A percentile compares a stretch with the other conserved stretches of the same genome.
Evolutionary conservation across 92 coral and sea anemone genomes (phyloP).

Genomic region (Muricea muricata): DNA sequence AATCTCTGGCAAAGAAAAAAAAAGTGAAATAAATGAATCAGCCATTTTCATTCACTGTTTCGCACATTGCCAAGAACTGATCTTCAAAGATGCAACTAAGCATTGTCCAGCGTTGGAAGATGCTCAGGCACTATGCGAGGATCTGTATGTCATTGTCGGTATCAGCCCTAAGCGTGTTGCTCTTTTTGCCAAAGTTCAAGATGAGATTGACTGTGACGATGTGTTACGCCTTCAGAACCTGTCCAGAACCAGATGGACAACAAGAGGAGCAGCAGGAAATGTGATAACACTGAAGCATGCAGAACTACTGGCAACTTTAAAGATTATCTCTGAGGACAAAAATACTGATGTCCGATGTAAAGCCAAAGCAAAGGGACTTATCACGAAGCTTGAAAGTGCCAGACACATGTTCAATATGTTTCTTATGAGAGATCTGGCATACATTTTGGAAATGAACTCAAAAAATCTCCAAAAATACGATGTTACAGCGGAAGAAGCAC

Average conservation of each 20-base stretch:
- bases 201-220: slow-evolving; percentile 1
- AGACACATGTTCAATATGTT: slow-evolving; percentile 20
- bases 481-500: slow-evolving; percentile 28
- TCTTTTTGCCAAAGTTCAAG: slow-evolving; percentile 7
- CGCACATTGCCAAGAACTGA: slow-evolving; percentile 36
- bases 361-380: slow-evolving; percentile 26
- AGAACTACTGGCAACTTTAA: background rate
- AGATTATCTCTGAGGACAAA: slow-evolving; percentile 29
- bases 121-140: slow-evolving; percentile 22
- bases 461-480: slow-evolving; percentile 34
- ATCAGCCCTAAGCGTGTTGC: slow-evolving; percentile 5
- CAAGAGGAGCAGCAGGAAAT: background rate
- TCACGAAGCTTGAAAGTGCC: slow-evolving; percentile 8
- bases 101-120: slow-evolving; percentile 23
- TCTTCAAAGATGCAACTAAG: slow-evolving; percentile 30
- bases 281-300: background rate
- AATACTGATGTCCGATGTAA: slow-evolving; percentile 10
- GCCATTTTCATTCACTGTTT: slow-evolving; percentile 1
- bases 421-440: slow-evolving; percentile 1
- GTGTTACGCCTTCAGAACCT: slow-evolving; percentile 31
- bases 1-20: background rate
- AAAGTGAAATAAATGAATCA: background rate
- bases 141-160: slow-evolving; percentile 20
- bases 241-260: background rate
- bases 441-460: slow-evolving; percentile 22